Evolutionary conservation across 2,797 vertebrate species (phyloP), one percentile per base, ranked within the genome.

Genomic region (Naso thynnoides): DNA sequence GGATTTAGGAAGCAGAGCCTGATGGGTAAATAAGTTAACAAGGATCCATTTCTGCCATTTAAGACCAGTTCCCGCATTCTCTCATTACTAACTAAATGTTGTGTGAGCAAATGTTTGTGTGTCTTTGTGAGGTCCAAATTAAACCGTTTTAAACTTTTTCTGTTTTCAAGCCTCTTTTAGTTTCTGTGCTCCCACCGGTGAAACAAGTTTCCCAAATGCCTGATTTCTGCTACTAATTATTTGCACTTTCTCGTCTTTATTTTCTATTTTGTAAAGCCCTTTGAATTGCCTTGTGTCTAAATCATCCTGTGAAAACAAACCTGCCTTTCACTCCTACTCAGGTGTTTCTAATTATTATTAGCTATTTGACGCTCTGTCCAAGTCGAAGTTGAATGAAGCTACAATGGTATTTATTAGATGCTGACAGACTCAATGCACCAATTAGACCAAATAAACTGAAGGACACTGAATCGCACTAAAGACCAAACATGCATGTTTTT

Each of bases 21-120:
- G 86, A 89, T 79, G 85, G 75, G 69, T 94, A 93, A 94, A 88
- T 88, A 76, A 86, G 91, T 94, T 95, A 95, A 86, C 78, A 59
- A 66, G 78, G 62, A 81, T 74, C 80, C 88, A 88, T 91, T 81
- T 89, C 85, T 8, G 69, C 79, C 80, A 77, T 92, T 90, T 90
- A 86, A 79, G 79, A 76, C 71, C 86, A 81, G 83, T 94, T 95
- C 92, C 93, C 83, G 91, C 86, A 93, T 88, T 88, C 70, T 38
- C 66, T 68, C 29, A 83, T 87, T 84, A 78, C 85, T 81, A 69
- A 82, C 65, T 0, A 41, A 75, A 84, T 19, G 6, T 50, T 72
- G 82, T 64, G 69, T 70, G 73, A 69, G 67, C 23, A 47, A 52
- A 61, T 8, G 53, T 63, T 29, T 83, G 50, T 82, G 55, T 80